Percentiles rank a stretch among this genome's conserved stretches.
Evolutionary conservation across 2,113 vertebrate species (phyloP).

Genomic region (Otolemur garnettii): DNA sequence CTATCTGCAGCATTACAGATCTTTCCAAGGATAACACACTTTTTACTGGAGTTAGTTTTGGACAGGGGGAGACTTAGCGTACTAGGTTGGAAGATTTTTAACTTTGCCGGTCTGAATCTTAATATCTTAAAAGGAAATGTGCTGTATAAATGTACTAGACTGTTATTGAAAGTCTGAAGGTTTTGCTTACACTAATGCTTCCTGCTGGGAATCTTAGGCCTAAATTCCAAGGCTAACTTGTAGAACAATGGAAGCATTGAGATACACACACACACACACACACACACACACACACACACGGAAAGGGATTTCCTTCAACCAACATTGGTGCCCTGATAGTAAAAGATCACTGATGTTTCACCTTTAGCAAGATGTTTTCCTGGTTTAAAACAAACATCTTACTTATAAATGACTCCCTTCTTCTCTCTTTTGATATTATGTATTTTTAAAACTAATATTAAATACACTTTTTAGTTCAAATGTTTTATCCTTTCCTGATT

Average conservation of each 20-base stretch:
- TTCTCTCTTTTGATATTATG: background rate
- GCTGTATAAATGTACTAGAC: background rate
- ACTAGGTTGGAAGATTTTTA: constrained; percentile 43
- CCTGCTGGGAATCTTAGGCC: background rate
- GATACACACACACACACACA: background rate
- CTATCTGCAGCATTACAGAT: background rate
- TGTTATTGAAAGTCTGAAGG: constrained; percentile 25
- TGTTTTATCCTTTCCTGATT: constrained; percentile 35
- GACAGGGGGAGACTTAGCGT: constrained; percentile 22
- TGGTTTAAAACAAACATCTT: constrained; percentile 41
- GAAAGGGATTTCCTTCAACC: background rate
- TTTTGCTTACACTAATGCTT: constrained; percentile 40
- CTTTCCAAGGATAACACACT: constrained; percentile 43
- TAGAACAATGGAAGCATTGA: background rate
- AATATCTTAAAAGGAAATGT: constrained; percentile 36
- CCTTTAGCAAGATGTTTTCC: background rate
- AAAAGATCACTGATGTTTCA: constrained; percentile 34
- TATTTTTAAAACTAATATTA: constrained; percentile 53
- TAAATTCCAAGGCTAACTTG: background rate
- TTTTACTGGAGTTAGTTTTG: constrained; percentile 50
- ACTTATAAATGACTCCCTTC: constrained; percentile 18
- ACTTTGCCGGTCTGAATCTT: constrained; percentile 39
- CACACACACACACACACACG: too few species aligned
- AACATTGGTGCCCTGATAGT: background rate
- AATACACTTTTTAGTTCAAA: background rate